Evolutionary conservation across 2,797 vertebrate genomes (phyloP).

Genomic region (Helicolenus hilgendorfi): DNA sequence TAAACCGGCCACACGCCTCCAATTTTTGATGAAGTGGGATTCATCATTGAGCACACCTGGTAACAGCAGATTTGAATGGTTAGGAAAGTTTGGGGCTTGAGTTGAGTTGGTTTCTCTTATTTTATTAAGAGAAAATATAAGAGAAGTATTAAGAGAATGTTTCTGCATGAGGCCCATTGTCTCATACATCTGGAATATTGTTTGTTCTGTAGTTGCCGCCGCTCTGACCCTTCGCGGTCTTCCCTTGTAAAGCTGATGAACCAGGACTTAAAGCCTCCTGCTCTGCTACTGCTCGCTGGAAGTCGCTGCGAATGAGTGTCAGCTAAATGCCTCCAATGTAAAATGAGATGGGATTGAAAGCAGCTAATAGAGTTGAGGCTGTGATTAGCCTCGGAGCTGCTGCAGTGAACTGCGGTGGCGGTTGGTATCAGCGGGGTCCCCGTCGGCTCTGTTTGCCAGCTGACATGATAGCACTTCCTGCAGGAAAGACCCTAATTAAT

Average conservation of each 20-base stretch:
- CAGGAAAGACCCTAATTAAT: slow-evolving; percentile 68
- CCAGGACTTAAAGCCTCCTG: slow-evolving; percentile 4
- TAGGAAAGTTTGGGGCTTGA: not conserved
- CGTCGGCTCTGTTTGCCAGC: slow-evolving; percentile 28
- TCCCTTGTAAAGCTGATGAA: slow-evolving; percentile 44
- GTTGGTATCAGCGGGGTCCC: slow-evolving; percentile 30
- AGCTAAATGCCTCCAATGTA: slow-evolving; percentile 51
- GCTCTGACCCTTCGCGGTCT: not conserved
- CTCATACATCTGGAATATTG: not conserved
- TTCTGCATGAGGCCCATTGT: not conserved
- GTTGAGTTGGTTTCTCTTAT: not conserved
- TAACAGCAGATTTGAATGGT: not conserved
- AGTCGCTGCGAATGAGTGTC: slow-evolving; percentile 34
- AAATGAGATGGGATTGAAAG: slow-evolving; percentile 52
- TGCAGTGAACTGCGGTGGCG: slow-evolving; percentile 31
- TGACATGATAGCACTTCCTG: slow-evolving; percentile 59
- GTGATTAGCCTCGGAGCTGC: slow-evolving; percentile 57
- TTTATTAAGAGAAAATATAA: not conserved
- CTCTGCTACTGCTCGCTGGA: not conserved
- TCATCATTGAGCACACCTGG: not conserved
- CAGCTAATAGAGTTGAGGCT: slow-evolving; percentile 51
- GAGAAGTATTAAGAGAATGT: not conserved
- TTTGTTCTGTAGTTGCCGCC: not conserved
- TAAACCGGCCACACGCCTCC: not conserved
- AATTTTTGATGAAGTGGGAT: not conserved